A percentile compares a stretch with the other conserved stretches of the same genome.
Conservation (phyloP, 2,797 vertebrate species). For the Etheostoma nigrum region DNA sequence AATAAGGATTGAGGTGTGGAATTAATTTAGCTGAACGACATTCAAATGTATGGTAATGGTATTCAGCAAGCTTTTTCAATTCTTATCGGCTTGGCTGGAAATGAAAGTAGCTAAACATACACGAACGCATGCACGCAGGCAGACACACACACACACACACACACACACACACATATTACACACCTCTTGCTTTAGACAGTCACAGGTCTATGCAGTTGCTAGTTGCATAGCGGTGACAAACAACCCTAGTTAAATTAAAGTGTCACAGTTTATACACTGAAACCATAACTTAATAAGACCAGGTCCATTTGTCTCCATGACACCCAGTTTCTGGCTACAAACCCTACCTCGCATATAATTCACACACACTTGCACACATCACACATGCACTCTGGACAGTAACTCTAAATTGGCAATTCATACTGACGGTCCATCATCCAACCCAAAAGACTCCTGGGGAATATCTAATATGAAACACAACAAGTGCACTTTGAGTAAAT, state of each 20-base stretch:
- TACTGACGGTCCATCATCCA: conserved; percentile 39
- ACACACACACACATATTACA: conserved; percentile 2
- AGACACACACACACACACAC: conserved; percentile 2
- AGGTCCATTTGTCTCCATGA: conserved; percentile 35
- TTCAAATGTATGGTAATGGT: conserved; percentile 75
- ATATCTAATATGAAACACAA: conserved; percentile 52
- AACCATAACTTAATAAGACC: conserved; percentile 52
- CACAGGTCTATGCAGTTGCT: neutral
- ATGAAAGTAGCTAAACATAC: conserved; percentile 25
- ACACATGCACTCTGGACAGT: neutral
- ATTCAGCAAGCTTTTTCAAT: conserved; percentile 63
- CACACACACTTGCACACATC: conserved; percentile 12
- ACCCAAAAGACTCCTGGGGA: conserved; percentile 23
- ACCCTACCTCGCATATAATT: conserved; percentile 12
- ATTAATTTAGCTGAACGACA: conserved; percentile 60
- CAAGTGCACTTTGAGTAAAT: conserved; percentile 49
- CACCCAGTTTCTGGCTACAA: conserved; percentile 18
- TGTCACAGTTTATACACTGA: conserved; percentile 43
- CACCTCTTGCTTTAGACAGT: conserved; percentile 1
- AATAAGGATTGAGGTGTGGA: conserved; percentile 51
- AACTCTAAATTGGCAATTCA: conserved; percentile 59
- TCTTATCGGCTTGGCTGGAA: conserved; percentile 41
- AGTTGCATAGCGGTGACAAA: conserved; percentile 55
- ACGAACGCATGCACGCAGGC: conserved; percentile 5
- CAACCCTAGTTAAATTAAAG: conserved; percentile 58